These are phyloP conservation scores for Drosophila basisetae DNA, from an alignment of 2,888 invertebrate species.

Conservation along the genomic window DNA sequence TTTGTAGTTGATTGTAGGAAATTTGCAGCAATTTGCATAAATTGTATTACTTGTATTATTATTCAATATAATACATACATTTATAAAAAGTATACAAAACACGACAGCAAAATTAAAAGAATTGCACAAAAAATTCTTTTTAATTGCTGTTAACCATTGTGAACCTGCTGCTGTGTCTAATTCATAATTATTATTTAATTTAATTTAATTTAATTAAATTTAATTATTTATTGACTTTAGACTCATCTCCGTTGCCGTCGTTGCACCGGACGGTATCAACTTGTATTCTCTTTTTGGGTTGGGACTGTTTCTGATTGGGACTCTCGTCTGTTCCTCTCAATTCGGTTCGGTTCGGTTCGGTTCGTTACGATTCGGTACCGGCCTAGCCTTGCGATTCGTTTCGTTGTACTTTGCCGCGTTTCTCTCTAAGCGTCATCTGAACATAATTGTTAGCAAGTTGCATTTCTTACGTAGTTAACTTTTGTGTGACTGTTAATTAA, in stretches of 20 bases:
- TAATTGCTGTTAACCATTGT: neutral
- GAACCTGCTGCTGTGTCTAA: constrained; percentile 4
- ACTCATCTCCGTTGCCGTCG: constrained; percentile 31
- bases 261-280: constrained; percentile 62
- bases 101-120: constrained; percentile 4
- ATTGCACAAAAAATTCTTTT: neutral
- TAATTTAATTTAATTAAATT: neutral
- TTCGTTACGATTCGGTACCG: constrained; percentile 3
- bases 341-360: neutral
- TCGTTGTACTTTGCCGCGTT: constrained; percentile 60
- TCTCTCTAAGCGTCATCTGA: constrained; percentile 45
- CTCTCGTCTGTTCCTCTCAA: neutral
- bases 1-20: constrained; percentile 71
- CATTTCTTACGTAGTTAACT: constrained; percentile 45
- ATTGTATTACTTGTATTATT: constrained; percentile 25
- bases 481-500: constrained; percentile 54
- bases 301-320: constrained; percentile 4
- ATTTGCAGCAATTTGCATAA: constrained; percentile 53
- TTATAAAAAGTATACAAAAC: constrained; percentile 6
- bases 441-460: constrained; percentile 7
- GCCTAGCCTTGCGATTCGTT: constrained; percentile 25
- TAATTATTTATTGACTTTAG: constrained; percentile 47
- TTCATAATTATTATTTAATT: constrained; percentile 4
- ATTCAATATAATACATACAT: constrained; percentile 3
- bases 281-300: constrained; percentile 17